Conservation (phyloP, 1,140 invertebrate genomes). For the Cyphomyrmex costatus region DNA sequence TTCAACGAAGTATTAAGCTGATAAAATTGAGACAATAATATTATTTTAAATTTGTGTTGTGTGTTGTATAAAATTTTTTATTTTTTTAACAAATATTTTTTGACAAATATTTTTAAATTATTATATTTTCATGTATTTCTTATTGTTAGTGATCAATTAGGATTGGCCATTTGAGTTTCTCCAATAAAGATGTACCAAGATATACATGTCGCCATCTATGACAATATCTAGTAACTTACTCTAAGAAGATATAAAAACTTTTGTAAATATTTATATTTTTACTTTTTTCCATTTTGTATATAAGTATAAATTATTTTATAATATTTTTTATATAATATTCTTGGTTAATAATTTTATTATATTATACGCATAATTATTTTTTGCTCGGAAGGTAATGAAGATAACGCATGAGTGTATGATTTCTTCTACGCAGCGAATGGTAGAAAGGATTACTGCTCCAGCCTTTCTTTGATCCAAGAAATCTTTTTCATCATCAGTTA, state of each 20-base stretch:
- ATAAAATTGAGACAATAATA: background rate
- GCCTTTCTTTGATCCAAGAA: background rate
- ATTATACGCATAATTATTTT: background rate
- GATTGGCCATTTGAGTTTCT: background rate
- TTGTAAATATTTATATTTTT: background rate
- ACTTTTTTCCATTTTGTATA: background rate
- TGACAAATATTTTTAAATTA: background rate
- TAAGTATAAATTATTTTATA: background rate
- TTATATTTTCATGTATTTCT: background rate
- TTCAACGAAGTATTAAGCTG: background rate
- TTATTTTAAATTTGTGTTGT: background rate
- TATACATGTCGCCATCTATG: slow-evolving; percentile 31
- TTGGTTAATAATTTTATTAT: background rate
- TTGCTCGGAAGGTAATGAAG: slow-evolving; percentile 9
- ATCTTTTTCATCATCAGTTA: background rate
- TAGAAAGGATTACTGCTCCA: background rate
- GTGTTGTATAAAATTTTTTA: background rate
- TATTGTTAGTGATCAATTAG: background rate
- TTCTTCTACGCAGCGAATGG: background rate
- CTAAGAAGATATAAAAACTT: background rate
- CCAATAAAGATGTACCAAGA: background rate
- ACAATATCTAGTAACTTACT: background rate
- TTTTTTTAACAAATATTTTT: background rate
- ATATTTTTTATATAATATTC: slow-evolving; percentile 13
- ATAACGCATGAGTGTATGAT: background rate